Conservation (phyloP, 2,888 invertebrate genomes). For the Drosophila nr. perissopoda region DNA sequence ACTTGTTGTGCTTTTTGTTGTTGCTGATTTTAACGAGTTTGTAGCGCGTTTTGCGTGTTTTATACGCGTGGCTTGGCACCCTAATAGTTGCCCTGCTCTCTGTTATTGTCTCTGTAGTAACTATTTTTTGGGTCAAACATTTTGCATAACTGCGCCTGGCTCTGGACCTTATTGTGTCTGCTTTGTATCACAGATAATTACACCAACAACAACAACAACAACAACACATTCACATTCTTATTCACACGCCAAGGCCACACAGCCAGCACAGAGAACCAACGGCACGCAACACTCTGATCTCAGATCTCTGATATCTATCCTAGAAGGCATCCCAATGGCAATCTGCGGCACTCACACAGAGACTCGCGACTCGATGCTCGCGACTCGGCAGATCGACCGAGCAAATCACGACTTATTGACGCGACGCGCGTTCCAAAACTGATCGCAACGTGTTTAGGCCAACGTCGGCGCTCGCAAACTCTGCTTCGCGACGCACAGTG, state of each 20-base stretch:
- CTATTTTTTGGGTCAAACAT: constrained; percentile 72
- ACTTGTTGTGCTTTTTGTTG: not conserved
- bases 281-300: constrained; percentile 29
- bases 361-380: constrained; percentile 1
- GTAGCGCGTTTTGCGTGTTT: constrained; percentile 49
- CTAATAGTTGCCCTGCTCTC: constrained; percentile 36
- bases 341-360: constrained; percentile 21
- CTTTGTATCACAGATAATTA: constrained; percentile 39
- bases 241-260: constrained; percentile 39
- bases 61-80: constrained; percentile 62
- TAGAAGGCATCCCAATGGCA: constrained; percentile 22
- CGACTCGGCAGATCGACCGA: constrained; percentile 15
- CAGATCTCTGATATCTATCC: constrained; percentile 13
- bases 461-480: constrained; percentile 20
- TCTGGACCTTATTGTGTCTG: constrained; percentile 47
- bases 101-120: constrained; percentile 40
- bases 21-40: constrained; percentile 19
- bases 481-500: constrained; percentile 43
- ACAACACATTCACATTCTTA: constrained; percentile 22
- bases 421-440: constrained; percentile 56
- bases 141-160: constrained; percentile 71
- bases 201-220: not conserved
- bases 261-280: constrained; percentile 30
- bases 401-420: constrained; percentile 65
- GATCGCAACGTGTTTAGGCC: constrained; percentile 62